Evolutionary conservation across 2,797 vertebrate species (phyloP).

Genomic region (Eulemur albifrons): DNA sequence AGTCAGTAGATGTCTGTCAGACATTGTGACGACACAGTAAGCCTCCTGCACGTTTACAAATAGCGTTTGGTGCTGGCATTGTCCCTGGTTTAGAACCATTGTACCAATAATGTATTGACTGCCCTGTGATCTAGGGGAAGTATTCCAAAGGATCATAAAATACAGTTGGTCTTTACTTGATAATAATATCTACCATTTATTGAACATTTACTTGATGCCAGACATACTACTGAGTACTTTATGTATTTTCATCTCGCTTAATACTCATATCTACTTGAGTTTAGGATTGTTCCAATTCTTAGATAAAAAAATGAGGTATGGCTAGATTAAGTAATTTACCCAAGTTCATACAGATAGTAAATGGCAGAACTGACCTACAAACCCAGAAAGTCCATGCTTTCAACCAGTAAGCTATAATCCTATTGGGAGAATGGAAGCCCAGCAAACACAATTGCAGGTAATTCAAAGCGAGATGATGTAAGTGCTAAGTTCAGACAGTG

Average conservation of each 20-base stretch:
- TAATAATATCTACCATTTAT: not conserved
- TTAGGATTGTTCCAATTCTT: not conserved
- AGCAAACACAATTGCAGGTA: not conserved
- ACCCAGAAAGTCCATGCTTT: not conserved
- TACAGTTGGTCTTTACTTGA: not conserved
- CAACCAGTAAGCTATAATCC: not conserved
- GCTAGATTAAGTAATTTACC: not conserved
- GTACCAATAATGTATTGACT: not conserved
- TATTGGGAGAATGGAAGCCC: not conserved
- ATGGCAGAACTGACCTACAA: not conserved
- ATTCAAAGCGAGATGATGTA: not conserved
- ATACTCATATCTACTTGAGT: not conserved
- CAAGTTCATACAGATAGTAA: not conserved
- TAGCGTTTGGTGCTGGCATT: not conserved
- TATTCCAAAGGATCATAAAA: not conserved
- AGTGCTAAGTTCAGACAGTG: not conserved
- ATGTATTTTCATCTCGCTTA: not conserved
- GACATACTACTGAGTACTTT: not conserved
- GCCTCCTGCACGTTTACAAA: not conserved
- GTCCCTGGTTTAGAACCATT: not conserved
- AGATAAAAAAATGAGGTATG: not conserved
- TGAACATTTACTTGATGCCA: not conserved
- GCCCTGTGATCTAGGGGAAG: not conserved
- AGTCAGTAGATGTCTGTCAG: not conserved
- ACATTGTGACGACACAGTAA: not conserved